These are phyloP conservation scores for Raphicerus campestris DNA, from an alignment of 2,113 vertebrate genomes.

Conservation along the genomic window DNA sequence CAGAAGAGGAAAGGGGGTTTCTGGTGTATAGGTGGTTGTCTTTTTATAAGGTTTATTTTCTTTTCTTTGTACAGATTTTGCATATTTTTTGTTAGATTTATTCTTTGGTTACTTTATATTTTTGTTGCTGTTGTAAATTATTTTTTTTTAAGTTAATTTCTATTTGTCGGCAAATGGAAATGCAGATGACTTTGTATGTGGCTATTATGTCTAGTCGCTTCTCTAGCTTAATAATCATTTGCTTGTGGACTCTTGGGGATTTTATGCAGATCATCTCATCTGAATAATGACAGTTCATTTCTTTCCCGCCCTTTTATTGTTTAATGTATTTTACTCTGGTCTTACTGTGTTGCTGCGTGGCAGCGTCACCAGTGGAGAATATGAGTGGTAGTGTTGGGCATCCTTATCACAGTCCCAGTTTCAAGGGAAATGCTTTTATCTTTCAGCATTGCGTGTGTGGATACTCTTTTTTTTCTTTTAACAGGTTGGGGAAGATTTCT, in stretches of 20 bases:
- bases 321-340: neutral
- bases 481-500: neutral
- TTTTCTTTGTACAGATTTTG: neutral
- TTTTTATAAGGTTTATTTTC: neutral
- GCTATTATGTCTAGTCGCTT: neutral
- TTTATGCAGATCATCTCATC: neutral
- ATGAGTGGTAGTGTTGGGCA: neutral
- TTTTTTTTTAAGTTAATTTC: neutral
- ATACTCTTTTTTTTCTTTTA: neutral
- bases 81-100: neutral
- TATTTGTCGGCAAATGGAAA: neutral
- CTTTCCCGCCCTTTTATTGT: neutral
- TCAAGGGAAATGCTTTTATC: neutral
- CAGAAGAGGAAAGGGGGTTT: neutral
- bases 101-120: neutral
- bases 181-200: neutral
- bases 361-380: neutral
- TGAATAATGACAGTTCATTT: neutral
- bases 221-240: neutral
- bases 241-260: neutral
- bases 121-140: neutral
- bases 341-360: neutral
- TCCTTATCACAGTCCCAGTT: neutral
- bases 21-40: neutral
- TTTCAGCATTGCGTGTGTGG: neutral